A percentile compares a stretch with the other conserved stretches of the same genome.
Evolutionary conservation across 2,888 invertebrate genomes (phyloP).

Genomic region (Archaeoteleia sp.): DNA sequence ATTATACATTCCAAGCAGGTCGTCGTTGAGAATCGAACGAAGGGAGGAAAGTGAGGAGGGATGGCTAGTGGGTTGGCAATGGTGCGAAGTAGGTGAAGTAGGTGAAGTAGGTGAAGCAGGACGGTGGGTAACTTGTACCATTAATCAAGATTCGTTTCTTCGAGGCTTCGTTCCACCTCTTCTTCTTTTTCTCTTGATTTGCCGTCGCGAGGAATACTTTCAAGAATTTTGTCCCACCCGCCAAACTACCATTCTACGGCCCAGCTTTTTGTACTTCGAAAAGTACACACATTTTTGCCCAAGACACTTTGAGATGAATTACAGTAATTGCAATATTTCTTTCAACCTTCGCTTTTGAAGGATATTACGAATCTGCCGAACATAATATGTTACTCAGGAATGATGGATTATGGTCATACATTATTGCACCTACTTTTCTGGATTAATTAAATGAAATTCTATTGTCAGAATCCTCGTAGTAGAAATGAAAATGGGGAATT

Average conservation of each 20-base stretch:
- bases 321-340: not conserved
- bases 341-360: not conserved
- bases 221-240: conserved; percentile 12
- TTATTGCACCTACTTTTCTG: too few species aligned
- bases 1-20: conserved; percentile 68
- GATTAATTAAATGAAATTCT: too few species aligned
- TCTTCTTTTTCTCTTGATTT: conserved; percentile 24
- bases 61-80: conserved; percentile 25
- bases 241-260: not conserved
- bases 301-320: not conserved
- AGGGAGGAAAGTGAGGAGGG: conserved; percentile 2
- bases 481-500: too few species aligned
- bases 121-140: conserved; percentile 67
- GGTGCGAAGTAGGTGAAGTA: conserved; percentile 28
- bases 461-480: too few species aligned
- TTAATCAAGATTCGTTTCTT: conserved; percentile 73
- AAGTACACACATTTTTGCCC: conserved; percentile 1
- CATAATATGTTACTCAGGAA: too few species aligned
- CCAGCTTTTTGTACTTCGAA: not conserved
- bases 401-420: too few species aligned
- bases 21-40: conserved; percentile 37
- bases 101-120: conserved; percentile 30
- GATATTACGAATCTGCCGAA: conserved; percentile 1
- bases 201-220: conserved; percentile 12
- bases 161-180: conserved; percentile 40